These are phyloP conservation scores for Bathynomus jamesi DNA, from an alignment of 1,140 invertebrate species.

Conservation along the genomic window DNA sequence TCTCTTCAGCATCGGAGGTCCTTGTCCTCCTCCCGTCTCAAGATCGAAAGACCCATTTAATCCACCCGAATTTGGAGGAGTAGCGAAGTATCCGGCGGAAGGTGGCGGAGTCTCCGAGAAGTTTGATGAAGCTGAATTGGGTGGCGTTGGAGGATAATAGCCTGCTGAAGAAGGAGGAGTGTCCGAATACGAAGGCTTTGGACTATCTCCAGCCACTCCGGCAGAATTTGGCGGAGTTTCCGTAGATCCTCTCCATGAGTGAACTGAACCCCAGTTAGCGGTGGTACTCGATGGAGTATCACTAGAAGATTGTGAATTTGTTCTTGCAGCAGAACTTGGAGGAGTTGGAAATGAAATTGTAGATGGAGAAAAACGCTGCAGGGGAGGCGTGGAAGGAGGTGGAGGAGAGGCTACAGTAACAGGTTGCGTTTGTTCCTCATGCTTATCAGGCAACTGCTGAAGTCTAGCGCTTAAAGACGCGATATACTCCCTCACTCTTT, in stretches of 20 bases:
- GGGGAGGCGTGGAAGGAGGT: too few relatives aligned
- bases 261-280: background rate
- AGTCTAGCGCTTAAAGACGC: constrained; percentile 34
- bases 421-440: background rate
- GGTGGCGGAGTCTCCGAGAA: constrained; percentile 17
- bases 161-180: constrained; percentile 31
- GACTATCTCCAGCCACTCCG: constrained; percentile 4
- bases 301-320: background rate
- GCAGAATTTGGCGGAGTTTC: constrained; percentile 28
- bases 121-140: constrained; percentile 29
- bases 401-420: too few relatives aligned
- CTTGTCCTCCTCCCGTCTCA: background rate
- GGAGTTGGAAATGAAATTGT: background rate
- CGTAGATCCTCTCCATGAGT: background rate
- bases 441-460: constrained; percentile 22
- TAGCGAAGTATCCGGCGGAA: constrained; percentile 30
- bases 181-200: constrained; percentile 17
- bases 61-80: constrained; percentile 40
- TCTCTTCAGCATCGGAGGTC: constrained; percentile 46
- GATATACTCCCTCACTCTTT: constrained; percentile 30
- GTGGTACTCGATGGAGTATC: background rate
- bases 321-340: background rate
- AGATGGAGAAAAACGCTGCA: background rate
- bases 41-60: constrained; percentile 39
- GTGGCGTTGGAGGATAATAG: constrained; percentile 14